Evolutionary conservation across 2,888 invertebrate genomes (phyloP).

Genomic region (Nomada flava): DNA sequence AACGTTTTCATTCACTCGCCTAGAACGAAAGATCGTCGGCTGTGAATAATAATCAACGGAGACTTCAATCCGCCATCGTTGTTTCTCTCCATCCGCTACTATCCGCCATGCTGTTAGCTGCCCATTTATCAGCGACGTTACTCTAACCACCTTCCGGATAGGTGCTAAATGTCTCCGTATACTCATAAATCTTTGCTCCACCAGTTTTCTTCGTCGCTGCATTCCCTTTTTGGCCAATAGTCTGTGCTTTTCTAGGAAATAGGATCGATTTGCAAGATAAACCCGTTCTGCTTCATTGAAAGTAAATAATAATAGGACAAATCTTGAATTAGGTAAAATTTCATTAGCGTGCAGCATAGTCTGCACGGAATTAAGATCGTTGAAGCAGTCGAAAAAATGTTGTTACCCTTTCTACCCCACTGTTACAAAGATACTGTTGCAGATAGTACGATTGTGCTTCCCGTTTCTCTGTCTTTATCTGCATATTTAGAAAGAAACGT

Average conservation of each 20-base stretch:
- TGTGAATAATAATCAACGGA: slow-evolving; percentile 43
- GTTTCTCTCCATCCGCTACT: slow-evolving; percentile 59
- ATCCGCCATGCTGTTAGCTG: slow-evolving; percentile 79
- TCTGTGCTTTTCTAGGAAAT: slow-evolving; percentile 60
- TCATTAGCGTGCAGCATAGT: not conserved
- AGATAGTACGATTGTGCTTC: too few relatives aligned
- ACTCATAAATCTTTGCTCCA: slow-evolving; percentile 80
- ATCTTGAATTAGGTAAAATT: too few relatives aligned
- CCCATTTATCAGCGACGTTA: slow-evolving; percentile 78
- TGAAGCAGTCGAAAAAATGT: not conserved
- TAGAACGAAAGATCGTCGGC: too few relatives aligned
- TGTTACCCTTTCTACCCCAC: not conserved
- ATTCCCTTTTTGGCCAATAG: slow-evolving; percentile 56
- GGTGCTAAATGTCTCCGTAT: slow-evolving; percentile 79
- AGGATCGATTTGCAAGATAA: slow-evolving; percentile 8
- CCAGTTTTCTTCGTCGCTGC: slow-evolving; percentile 62
- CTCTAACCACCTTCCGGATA: slow-evolving; percentile 79
- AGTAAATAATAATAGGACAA: not conserved
- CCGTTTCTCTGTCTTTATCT: too few relatives aligned
- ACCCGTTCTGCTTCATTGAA: slow-evolving; percentile 20
- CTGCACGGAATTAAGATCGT: too few relatives aligned
- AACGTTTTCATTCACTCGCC: not conserved
- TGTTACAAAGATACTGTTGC: not conserved
- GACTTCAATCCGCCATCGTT: slow-evolving; percentile 64
- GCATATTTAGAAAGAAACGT: not conserved